These are phyloP conservation scores for Turritopsis rubra DNA, from an alignment of 30 jellyfish, hydroid and myxozoan species.

Conservation along the genomic window DNA sequence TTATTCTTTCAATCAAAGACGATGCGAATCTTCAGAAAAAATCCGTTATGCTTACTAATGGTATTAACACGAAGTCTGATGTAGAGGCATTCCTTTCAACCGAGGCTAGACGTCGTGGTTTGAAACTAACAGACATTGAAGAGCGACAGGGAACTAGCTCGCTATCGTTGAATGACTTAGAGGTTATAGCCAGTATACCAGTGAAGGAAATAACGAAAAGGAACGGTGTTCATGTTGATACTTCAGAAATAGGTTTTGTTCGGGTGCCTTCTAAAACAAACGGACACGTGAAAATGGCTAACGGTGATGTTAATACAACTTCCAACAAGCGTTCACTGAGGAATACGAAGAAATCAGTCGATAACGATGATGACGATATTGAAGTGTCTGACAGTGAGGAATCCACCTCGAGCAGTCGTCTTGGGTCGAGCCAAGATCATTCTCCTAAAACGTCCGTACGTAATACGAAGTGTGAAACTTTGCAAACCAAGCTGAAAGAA, in stretches of 20 bases:
- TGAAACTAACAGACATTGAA: slow-evolving; percentile 48
- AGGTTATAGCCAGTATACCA: slow-evolving; percentile 57
- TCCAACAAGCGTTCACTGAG: not conserved
- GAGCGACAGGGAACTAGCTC: slow-evolving; percentile 31
- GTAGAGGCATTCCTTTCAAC: slow-evolving; percentile 65
- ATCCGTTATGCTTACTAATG: slow-evolving; percentile 61
- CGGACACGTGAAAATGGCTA: not conserved
- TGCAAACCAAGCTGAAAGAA: slow-evolving; percentile 36
- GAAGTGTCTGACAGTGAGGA: slow-evolving; percentile 82
- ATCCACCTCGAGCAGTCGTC: slow-evolving; percentile 80
- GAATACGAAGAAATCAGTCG: not conserved
- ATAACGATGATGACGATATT: slow-evolving; percentile 16
- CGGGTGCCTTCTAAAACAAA: not conserved
- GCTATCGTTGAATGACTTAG: slow-evolving; percentile 79
- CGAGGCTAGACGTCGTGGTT: slow-evolving; percentile 79
- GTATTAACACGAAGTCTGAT: slow-evolving; percentile 80
- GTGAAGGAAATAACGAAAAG: slow-evolving; percentile 23
- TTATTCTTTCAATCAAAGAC: slow-evolving; percentile 6
- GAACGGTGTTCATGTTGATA: slow-evolving; percentile 51
- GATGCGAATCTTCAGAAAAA: slow-evolving; percentile 1
- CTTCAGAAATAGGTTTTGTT: slow-evolving; percentile 5
- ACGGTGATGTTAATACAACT: slow-evolving; percentile 10
- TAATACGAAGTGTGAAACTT: not conserved
- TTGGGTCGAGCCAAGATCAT: slow-evolving; percentile 49
- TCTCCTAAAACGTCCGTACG: slow-evolving; percentile 59